Evolutionary conservation across 2,888 invertebrate species (phyloP).

Genomic region (Xanthostigma xanthostigma): DNA sequence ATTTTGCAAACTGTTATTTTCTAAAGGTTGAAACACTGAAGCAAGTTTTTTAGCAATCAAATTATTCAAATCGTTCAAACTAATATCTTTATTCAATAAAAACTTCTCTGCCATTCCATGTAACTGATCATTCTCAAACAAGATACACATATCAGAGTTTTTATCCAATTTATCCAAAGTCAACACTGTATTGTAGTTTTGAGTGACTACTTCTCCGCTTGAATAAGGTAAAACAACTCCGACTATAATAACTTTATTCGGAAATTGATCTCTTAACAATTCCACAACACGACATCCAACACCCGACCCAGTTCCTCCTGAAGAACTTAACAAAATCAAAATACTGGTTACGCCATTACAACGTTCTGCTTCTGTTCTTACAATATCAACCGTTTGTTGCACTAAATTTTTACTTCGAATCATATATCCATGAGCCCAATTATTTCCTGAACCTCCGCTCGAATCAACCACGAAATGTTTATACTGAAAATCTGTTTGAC

Average conservation of each 20-base stretch:
- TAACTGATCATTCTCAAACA: slow-evolving; percentile 34
- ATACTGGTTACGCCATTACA: slow-evolving; percentile 29
- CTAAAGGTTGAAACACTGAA: slow-evolving; percentile 29
- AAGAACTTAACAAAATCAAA: slow-evolving; percentile 30
- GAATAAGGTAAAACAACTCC: slow-evolving; percentile 30
- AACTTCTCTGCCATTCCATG: slow-evolving; percentile 26
- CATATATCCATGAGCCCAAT: slow-evolving; percentile 36
- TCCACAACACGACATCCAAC: slow-evolving; percentile 31
- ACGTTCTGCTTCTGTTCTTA: slow-evolving; percentile 29
- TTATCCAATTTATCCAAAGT: slow-evolving; percentile 31
- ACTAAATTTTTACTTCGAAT: slow-evolving; percentile 26
- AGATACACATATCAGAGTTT: slow-evolving; percentile 25
- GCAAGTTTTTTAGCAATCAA: slow-evolving; percentile 31
- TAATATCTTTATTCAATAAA: slow-evolving; percentile 21
- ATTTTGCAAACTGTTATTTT: slow-evolving; percentile 17
- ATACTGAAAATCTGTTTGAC: slow-evolving; percentile 22
- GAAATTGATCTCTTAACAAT: slow-evolving; percentile 27
- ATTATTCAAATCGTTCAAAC: slow-evolving; percentile 29
- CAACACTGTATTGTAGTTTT: slow-evolving; percentile 35
- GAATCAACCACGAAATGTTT: slow-evolving; percentile 27
- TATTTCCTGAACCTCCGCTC: slow-evolving; percentile 34
- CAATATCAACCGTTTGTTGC: slow-evolving; percentile 23
- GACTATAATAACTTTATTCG: slow-evolving; percentile 29
- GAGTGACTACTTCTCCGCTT: slow-evolving; percentile 34
- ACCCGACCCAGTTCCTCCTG: slow-evolving; percentile 39